Conservation (phyloP, 2,888 invertebrate species). For the Pollenia amentaria region DNA sequence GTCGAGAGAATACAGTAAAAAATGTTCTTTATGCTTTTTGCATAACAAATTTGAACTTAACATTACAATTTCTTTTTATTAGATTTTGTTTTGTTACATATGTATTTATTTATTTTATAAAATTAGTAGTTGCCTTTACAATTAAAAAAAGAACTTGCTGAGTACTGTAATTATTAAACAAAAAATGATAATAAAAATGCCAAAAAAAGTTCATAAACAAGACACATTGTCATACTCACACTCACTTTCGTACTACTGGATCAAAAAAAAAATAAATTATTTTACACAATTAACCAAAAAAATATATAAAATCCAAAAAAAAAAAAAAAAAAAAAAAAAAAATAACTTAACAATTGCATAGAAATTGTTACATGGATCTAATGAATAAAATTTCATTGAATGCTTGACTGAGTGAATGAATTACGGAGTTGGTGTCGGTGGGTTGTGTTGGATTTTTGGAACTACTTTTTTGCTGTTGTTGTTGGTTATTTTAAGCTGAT, state of each 20-base stretch:
- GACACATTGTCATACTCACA: not conserved
- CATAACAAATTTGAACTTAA: not conserved
- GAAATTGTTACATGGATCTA: constrained; percentile 24
- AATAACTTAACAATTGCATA: constrained; percentile 38
- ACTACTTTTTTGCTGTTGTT: constrained; percentile 6
- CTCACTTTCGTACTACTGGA: not conserved
- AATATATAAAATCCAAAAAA: not conserved
- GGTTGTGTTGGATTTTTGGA: constrained; percentile 49
- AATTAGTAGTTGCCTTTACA: constrained; percentile 1
- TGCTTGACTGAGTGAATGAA: constrained; percentile 57
- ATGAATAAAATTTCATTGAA: constrained; percentile 57
- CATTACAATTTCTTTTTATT: not conserved
- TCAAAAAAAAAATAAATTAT: not conserved
- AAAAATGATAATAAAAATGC: not conserved
- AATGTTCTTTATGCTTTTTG: not conserved
- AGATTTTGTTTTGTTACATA: not conserved
- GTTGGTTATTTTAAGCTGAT: constrained; percentile 7
- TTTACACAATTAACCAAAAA: not conserved
- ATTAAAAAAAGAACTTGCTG: constrained; percentile 4
- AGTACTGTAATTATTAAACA: constrained; percentile 30
- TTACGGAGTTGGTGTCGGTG: constrained; percentile 40
- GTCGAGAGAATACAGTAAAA: not conserved
- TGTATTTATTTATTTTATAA: not conserved
- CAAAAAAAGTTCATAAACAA: not conserved
- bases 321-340: not conserved